Evolutionary conservation across 30 jellyfish, hydroid and myxozoan genomes (phyloP).

Genomic region (Chrysaora quinquecirrha): DNA sequence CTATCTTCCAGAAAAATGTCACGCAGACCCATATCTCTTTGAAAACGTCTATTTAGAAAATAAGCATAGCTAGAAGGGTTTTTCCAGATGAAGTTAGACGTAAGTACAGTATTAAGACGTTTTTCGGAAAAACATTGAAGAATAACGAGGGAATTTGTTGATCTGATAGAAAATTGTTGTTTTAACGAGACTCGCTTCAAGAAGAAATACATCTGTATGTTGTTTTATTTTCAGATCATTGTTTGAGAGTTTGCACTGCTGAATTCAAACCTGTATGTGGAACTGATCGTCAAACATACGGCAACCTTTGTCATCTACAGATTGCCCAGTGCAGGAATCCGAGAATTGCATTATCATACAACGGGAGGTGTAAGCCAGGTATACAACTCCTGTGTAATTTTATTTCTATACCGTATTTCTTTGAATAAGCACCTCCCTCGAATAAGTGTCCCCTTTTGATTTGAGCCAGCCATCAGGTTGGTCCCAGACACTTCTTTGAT

Average conservation of each 20-base stretch:
- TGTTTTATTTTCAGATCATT: neutral
- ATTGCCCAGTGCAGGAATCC: neutral
- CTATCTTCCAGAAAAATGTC: no score
- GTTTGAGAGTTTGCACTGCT: neutral
- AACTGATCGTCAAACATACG: neutral
- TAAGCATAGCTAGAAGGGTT: neutral
- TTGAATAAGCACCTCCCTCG: neutral
- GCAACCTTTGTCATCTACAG: neutral
- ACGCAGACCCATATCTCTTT: no score
- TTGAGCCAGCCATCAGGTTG: neutral
- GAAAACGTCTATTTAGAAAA: no score
- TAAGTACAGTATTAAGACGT: neutral
- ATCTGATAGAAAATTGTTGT: no score
- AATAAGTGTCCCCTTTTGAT: neutral
- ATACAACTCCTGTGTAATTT: neutral
- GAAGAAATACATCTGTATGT: no score
- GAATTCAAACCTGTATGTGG: neutral
- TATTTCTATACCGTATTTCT: neutral
- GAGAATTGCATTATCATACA: neutral
- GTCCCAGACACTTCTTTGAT: neutral
- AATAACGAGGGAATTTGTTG: no score
- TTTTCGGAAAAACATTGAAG: no score
- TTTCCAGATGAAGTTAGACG: neutral
- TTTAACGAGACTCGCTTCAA: neutral
- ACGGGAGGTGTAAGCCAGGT: neutral